Base-by-base conservation (phyloP, 2,797 vertebrate genomes). In the Macropodus opercularis region DNA sequence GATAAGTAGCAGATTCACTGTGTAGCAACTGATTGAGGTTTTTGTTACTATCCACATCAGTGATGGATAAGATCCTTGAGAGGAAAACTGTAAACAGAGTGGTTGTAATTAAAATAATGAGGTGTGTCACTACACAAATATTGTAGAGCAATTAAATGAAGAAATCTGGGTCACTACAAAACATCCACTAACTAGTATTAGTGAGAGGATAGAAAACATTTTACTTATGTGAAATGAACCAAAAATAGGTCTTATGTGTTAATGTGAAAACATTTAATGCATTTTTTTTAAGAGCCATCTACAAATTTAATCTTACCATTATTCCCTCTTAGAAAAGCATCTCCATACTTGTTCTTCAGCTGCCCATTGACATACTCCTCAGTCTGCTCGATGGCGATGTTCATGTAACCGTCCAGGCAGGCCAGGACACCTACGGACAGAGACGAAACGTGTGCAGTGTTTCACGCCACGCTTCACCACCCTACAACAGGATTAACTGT, bases 281-380 rank as follows among this genome's bases (percentile, higher is more conserved):
- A 29, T 47, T 18, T 34, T 14, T 8, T 5, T 15, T 21, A 23
- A 35, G 21, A 23, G 1, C 3, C 9, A 9, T n/a, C 14, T 32
- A 13, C 14, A 11, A 42, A 18, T 23, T 14, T 39, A 17, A 4
- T 11, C 74, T 91, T 92, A 99, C 98, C 98, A 74, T 99, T 99
- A 90, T 99, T 99, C 85, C 98, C 97, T 87, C 97, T 90, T 63
- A 99, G 95, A 87, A 99, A 99, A 0, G 98, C 98, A 5, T 99
- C 98, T 24, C 97, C 98, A 0, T 99, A 99, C 85, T 99, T 99
- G 84, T 99, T 99, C 89, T 99, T 99, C 75, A 99, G 91, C 54
- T 99, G 98, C 5, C 98, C 98, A 17, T 99, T 99, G 40, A 99
- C 98, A 53, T 99, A 99, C 66, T 99, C 98, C 82, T 99, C 98